Percentiles rank a stretch among this genome's conserved stretches.
These are phyloP conservation scores for Climacteris rufus DNA, from an alignment of 2,113 vertebrate genomes.

Conservation along the genomic window DNA sequence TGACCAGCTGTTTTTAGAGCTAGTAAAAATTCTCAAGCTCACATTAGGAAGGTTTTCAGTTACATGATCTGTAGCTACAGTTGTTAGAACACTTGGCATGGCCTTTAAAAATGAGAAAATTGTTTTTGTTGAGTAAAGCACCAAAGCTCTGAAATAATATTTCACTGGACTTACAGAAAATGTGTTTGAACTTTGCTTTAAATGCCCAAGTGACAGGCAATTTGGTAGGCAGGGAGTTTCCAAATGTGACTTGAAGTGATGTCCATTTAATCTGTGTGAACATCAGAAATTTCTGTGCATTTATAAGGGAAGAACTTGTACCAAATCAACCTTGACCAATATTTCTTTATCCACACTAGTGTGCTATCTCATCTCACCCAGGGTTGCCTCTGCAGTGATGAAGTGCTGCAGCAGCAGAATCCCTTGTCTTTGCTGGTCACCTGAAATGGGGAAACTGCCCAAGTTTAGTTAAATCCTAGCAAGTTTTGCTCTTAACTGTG, in stretches of 20 bases:
- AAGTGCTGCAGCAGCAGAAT: background rate
- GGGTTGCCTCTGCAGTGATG: background rate
- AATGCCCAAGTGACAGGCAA: conserved; percentile 17
- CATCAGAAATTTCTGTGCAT: background rate
- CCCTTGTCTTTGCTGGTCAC: background rate
- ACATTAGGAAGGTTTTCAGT: conserved; percentile 57
- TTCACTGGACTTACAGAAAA: conserved; percentile 44
- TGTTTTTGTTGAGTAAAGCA: conserved; percentile 48
- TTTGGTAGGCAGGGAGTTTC: background rate
- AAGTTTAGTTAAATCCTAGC: background rate
- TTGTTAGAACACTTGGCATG: conserved; percentile 53
- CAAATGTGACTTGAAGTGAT: background rate
- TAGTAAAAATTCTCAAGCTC: conserved; percentile 66
- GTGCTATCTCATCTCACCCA: background rate
- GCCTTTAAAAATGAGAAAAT: conserved; percentile 59
- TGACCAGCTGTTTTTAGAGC: conserved; percentile 58
- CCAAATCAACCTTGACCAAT: background rate
- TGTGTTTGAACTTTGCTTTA: conserved; percentile 29
- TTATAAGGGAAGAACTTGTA: background rate
- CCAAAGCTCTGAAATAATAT: conserved; percentile 43
- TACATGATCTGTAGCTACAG: conserved; percentile 58
- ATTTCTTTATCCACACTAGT: background rate
- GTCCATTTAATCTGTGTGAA: background rate
- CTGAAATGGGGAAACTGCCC: background rate
- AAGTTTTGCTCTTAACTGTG: background rate